Base-by-base conservation (phyloP, 2,113 vertebrate species). In the Pollimyrus isidori region DNA sequence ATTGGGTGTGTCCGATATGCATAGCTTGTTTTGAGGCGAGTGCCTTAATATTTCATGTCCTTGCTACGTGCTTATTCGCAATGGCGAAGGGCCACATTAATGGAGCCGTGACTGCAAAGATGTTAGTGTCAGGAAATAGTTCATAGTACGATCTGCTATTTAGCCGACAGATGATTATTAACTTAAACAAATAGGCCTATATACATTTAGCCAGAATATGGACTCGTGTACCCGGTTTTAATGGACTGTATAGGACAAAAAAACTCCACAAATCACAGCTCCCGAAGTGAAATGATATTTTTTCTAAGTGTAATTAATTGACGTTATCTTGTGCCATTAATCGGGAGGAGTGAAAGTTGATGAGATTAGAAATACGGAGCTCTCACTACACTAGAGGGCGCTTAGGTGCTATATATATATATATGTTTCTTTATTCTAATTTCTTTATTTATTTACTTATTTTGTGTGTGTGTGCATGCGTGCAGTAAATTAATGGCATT, bases 381-480 rank as follows among this genome's bases (percentile, higher is more conserved):
- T n/a, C 9, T 87, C 11, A 39, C 49, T 56, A 48, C 85, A 87
- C 85, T 87, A 87, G 84, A 86, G 84, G 84, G 84, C 46, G 23
- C 85, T 86, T 86, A 53, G 35, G 30, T 87, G 42, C 30, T 73
- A 5, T 73, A 35, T 35, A 73, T 35, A 35, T 35, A 35, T 35
- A n/a, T n/a, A n/a, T 35, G 1, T 35, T 35, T 35, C 35, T 35
- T 35, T 35, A 35, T 35, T 35, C 35, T 35, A 35, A 35, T 35
- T 35, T 35, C 35, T 35, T 35, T 35, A 35, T 35, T 35, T 35
- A 35, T 35, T 35, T 35, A 35, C 35, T 35, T 35, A 35, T 35
- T 35, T 35, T 35, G 35, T 35, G 35, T 35, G 35, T 35, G 35
- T 35, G 35, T 35, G 35, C 35, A 35, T 35, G 35, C 1, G 35